Evolutionary conservation across 1,140 invertebrate genomes (phyloP), one percentile per base, ranked within the genome.

Genomic region (Brachionus plicatilis): DNA sequence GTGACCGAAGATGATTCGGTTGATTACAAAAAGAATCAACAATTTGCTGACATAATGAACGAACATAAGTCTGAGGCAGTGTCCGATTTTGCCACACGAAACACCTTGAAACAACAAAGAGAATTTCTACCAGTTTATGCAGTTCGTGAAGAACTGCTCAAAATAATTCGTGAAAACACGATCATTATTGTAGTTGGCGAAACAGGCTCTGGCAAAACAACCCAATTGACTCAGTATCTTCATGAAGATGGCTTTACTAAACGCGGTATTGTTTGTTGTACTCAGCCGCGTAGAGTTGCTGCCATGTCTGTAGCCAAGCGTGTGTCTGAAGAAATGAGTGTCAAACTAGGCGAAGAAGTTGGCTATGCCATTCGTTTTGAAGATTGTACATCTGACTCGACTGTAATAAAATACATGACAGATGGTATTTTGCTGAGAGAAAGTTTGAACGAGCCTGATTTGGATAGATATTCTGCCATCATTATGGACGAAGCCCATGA

Each of bases 401-500:
- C 97, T 0, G 93, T 97, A 7, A 98, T 99, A 53, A 99, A 99
- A 90, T 99, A 99, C 88, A 99, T 99, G 96, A 99, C 97, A 0
- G 97, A 99, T 90, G 97, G 97, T 91, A 99, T 99, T 87, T 89
- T 99, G 68, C 90, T 99, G 4, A 91, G 97, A 84, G 97, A 99
- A 89, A 97, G 96, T 84, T 91, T 99, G 20, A 90, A 96, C 1
- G 97, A 99, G 88, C 93, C 95, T 0, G 96, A 99, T 89, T 90
- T 99, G 66, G 97, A 99, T 88, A 92, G 96, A 87, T 99, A 99
- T 90, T 94, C 95, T 87, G 95, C 95, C 0, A 92, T 99, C 78
- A 98, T 99, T 75, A 99, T 99, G 97, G 97, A 99, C 88, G 97
- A 99, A 92, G 97, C 97, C 87, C 97, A 99, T 89, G 97, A 99